These are phyloP conservation scores for Drosophila parthenogenetica DNA, from an alignment of 2,888 invertebrate genomes.

Conservation along the genomic window DNA sequence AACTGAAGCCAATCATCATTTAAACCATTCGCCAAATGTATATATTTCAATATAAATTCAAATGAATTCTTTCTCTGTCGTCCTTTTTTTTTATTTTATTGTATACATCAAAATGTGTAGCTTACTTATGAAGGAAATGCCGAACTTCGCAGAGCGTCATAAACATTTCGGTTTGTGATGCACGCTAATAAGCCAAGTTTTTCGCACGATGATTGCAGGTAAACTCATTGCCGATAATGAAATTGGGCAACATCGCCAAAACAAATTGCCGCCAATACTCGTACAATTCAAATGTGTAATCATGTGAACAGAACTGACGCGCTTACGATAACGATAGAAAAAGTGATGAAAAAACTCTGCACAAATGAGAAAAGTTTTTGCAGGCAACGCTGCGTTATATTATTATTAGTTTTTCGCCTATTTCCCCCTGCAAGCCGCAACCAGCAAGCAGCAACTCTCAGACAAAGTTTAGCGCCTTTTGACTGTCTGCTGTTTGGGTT, in stretches of 20 bases:
- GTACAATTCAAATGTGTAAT: constrained; percentile 76
- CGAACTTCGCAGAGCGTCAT: constrained; percentile 15
- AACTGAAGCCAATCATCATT: constrained; percentile 72
- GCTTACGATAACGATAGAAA: constrained; percentile 6
- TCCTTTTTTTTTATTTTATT: constrained; percentile 33
- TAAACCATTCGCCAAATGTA: constrained; percentile 39
- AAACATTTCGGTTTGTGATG: constrained; percentile 38
- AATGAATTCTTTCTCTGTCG: constrained; percentile 61
- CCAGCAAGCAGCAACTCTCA: constrained; percentile 16
- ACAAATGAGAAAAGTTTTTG: constrained; percentile 79
- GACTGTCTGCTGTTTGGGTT: constrained; percentile 47
- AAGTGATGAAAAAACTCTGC: constrained; percentile 41
- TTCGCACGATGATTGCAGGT: constrained; percentile 31
- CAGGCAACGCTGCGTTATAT: constrained; percentile 67
- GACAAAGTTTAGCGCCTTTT: constrained; percentile 57
- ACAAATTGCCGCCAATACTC: constrained; percentile 48
- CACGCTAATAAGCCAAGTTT: constrained; percentile 27
- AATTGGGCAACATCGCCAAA: constrained; percentile 44
- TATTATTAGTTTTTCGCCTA: constrained; percentile 76
- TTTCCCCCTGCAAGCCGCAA: neutral
- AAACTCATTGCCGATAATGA: constrained; percentile 45
- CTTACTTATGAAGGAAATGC: constrained; percentile 7
- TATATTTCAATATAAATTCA: constrained; percentile 57
- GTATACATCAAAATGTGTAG: constrained; percentile 34
- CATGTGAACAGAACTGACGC: constrained; percentile 59